Conservation (phyloP, 2,888 invertebrate genomes). For the Cantharis rufa region DNA sequence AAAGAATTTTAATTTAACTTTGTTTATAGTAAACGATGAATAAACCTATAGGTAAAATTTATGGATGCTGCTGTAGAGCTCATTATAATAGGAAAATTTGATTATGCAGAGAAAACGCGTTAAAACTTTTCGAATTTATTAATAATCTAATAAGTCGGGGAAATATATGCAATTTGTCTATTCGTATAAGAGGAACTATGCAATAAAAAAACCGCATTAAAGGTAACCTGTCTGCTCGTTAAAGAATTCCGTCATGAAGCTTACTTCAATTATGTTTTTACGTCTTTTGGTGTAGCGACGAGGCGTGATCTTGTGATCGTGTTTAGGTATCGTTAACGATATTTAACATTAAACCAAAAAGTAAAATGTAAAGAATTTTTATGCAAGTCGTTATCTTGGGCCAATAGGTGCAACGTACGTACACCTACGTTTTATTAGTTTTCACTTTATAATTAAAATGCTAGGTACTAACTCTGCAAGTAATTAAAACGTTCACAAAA, state of each 20-base stretch:
- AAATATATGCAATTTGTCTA: neutral
- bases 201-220: slow-evolving; percentile 16
- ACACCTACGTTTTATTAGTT: neutral
- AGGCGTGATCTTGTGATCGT: slow-evolving; percentile 23
- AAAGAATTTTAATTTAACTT: no score
- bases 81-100: neutral
- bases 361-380: slow-evolving; percentile 2
- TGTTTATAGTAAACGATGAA: no score
- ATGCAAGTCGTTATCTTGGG: neutral
- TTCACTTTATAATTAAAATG: neutral
- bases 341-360: neutral
- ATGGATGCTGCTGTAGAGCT: no score
- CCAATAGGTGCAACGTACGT: neutral
- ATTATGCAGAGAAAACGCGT: neutral
- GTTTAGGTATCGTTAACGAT: slow-evolving; percentile 40
- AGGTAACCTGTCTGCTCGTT: slow-evolving; percentile 40
- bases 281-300: slow-evolving; percentile 32
- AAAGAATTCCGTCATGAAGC: slow-evolving; percentile 43
- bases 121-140: neutral
- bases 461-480: neutral
- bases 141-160: neutral
- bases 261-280: slow-evolving; percentile 39
- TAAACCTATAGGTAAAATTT: no score
- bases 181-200: neutral
- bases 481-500: neutral